Evolutionary conservation across 2,888 invertebrate species (phyloP), one percentile per base, ranked within the genome.

Genomic region (Lasioglossum lativentre): DNA sequence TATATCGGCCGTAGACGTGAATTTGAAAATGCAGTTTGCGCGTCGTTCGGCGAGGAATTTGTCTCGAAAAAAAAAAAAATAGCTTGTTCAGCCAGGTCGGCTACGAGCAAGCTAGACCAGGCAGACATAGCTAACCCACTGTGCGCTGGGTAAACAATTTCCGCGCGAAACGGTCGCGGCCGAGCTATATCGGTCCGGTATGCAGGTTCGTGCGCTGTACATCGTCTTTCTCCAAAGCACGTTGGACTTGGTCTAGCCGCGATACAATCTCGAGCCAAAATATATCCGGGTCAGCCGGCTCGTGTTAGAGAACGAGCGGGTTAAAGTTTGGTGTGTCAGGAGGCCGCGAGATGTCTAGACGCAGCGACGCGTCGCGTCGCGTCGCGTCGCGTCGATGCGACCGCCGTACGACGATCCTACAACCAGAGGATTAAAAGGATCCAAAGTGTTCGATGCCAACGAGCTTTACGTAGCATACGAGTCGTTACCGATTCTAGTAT

Each of bases 231-330:
- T 71, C 42, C 74, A 47, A 78, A 83, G 71, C 40, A 4, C 47
- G 30, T 84, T 30, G 84, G 68, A 70, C 73, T 52, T 45, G 14
- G 78, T 77, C 74, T 73, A 63, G 63, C 30, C 23, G 74, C 77
- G 34, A 71, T 80, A 71, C 30, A 52, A 71, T 66, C 75, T 40
- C 74, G 82, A 77, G 86, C 86, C 86, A 82, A 86, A 82, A 82
- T 86, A 87, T 89, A 91, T 91, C 83, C 89, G 83, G 91, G 91
- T 91, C 86, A 91, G 76, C 78, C 86, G 40, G 83, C 85, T 85
- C 34, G 66, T 83, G 86, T 79, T 86, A 86, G 77, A 75, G 86
- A 84, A 63, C 86, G 82, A 86, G 56, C 87, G 63, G 88, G 80
- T 88, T 86, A 86, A 82, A 85, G 86, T 87, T 90, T 84, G 86